Base-by-base conservation (phyloP, 64 coral and sea anemone species). In the Stichodactyla helianthus region DNA sequence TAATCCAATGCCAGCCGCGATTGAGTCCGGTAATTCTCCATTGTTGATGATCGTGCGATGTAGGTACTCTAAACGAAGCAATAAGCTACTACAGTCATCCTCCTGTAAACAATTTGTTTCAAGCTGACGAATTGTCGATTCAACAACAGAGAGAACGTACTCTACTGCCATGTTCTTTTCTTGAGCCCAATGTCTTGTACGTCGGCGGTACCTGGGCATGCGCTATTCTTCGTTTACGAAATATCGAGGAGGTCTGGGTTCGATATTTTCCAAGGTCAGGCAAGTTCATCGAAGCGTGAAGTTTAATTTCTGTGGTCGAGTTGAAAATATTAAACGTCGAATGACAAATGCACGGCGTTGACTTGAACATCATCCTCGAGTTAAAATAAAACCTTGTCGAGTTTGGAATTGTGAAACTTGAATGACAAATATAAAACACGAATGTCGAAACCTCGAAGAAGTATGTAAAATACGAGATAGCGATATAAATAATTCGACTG, bases 11-110 rank as follows among this genome's bases (percentile, higher is more conserved):
- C 85, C 63, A 74, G 85, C 84, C 85, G 22, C 84, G 59, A 86
- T 53, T 68, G 61, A 71, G 61, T 86, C 84, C 8, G 84, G 84
- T 63, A 86, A 52, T 71, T 86, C 62, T 19, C 84, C 63, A 51
- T 53, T 68, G 54, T 86, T 86, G 5, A 86, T 86, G 59, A 86
- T 67, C 16, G 61, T 86, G 52, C 84, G 61, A 71, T 86, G 51
- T 86, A 86, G 22, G 63, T 68, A 86, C 64, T 86, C 84, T 70
- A 86, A 70, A 52, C 64, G 84, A 86, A 86, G 84, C 61, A 86
- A 86, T 68, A 86, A 51, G 59, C 61, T 70, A 53, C 84, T 86
- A 70, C 59, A 86, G 28, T 86, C 60, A 86, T 51, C 84, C 44
- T 27, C 53, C 61, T 71, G 84, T 83, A 44, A 1, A 54, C 52